Base-by-base conservation (phyloP, 2,113 vertebrate genomes). In the Zapus hudsonius region DNA sequence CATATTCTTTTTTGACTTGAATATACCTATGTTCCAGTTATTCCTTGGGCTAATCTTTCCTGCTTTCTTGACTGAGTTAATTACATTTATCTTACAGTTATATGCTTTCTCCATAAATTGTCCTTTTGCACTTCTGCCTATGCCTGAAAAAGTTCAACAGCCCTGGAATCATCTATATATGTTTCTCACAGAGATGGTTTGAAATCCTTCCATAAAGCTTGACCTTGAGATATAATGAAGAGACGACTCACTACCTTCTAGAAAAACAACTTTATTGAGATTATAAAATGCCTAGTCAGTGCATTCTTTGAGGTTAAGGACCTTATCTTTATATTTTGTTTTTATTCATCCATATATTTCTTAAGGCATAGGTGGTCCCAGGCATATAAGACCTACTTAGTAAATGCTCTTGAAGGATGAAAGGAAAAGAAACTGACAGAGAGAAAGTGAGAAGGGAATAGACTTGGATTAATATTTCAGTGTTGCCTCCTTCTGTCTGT, bases 1-100 rank as follows among this genome's bases (percentile, higher is more conserved):
- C n/a, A n/a, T n/a, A n/a, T n/a, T 44, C 23, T 44, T 42, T 82
- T 64, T 7, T 33, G 25, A 20, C 27, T 13, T 20, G 0, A 36
- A 0, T 31, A 1, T 7, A 42, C 9, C 38, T 12, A 5, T 19
- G 42, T 38, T 64, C 22, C 29, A 2, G 64, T 22, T 2, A 13
- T 64, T 64, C 7, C 29, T 82, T 33, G 0, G 7, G 12, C 2
- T n/a, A 17, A n/a, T 10, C 19, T 66, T 83, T n/a, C 29, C 31
- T 15, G 9, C 31, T 23, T 66, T 4, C 20, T 83, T 10, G 23
- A 33, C 31, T n/a, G 63, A 25, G 25, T 66, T 15, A 31, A 22
- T 42, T 80, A 10, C 16, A 42, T 63, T 63, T 42, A 20, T 80
- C 15, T 80, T 22, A 80, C 25, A n/a, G 15, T 40, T 52, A 40